Percentiles rank a stretch among this genome's conserved stretches.
These are phyloP conservation scores for Xiphias gladius DNA, from an alignment of 2,113 vertebrate genomes.

Conservation along the genomic window DNA sequence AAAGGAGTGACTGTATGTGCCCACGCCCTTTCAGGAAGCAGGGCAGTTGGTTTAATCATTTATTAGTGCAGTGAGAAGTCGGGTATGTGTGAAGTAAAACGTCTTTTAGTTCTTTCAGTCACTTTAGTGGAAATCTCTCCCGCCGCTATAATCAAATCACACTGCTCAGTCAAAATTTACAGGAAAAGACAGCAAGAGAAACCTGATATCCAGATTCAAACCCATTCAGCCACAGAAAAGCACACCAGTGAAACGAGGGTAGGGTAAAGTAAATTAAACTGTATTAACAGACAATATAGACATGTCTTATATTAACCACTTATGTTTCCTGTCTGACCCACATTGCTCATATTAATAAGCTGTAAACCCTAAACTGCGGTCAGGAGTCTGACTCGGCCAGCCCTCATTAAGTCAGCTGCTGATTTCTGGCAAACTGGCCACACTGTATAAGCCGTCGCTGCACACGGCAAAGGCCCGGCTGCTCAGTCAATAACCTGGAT, in stretches of 20 bases:
- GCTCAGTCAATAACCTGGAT: slow-evolving; percentile 29
- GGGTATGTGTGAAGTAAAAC: background rate
- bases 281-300: slow-evolving; percentile 10
- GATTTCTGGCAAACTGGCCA: slow-evolving; percentile 47
- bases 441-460: slow-evolving; percentile 44
- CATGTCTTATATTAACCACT: background rate
- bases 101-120: slow-evolving; percentile 5
- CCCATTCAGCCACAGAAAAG: slow-evolving; percentile 8
- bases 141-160: slow-evolving; percentile 9
- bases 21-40: slow-evolving; percentile 16
- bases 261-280: slow-evolving; percentile 2
- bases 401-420: slow-evolving; percentile 60
- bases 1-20: slow-evolving; percentile 25
- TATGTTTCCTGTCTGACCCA: slow-evolving; percentile 5
- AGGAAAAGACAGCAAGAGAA: slow-evolving; percentile 20
- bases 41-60: slow-evolving; percentile 43
- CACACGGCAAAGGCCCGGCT: slow-evolving; percentile 35
- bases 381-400: slow-evolving; percentile 51
- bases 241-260: background rate
- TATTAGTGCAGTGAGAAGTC: slow-evolving; percentile 9
- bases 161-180: slow-evolving; percentile 17
- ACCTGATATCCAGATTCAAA: slow-evolving; percentile 19
- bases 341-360: slow-evolving; percentile 37
- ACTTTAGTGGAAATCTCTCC: slow-evolving; percentile 6
- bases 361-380: slow-evolving; percentile 40